A percentile compares a stretch with the other conserved stretches of the same genome.
phyloP scores from a whole-genome alignment of 1,140 invertebrate species.

The Aphelinus atriplicis region DNA sequence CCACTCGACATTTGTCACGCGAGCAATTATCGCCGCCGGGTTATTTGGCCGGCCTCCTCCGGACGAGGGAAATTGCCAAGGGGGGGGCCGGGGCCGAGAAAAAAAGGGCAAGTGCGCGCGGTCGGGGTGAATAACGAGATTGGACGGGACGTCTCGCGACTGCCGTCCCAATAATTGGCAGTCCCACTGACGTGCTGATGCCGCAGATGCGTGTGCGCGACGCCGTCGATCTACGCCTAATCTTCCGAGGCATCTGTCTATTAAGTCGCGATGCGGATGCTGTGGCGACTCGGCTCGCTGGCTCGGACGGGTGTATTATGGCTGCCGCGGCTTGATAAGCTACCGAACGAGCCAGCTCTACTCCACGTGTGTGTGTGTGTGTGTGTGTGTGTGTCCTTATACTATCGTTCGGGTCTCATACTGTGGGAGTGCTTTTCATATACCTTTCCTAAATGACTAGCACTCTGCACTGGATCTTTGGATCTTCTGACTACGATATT shows the following conservation, averaged over 20 bases:
- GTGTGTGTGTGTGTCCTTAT: too few species aligned
- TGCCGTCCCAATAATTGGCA: constrained; percentile 29
- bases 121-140: constrained; percentile 20
- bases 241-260: constrained; percentile 29
- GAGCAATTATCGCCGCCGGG: constrained; percentile 23
- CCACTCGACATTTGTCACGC: constrained; percentile 34
- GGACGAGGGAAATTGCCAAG: not conserved
- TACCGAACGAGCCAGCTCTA: not conserved
- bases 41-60: constrained; percentile 18
- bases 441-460: too few species aligned
- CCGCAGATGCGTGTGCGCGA: not conserved
- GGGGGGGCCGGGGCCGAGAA: not conserved
- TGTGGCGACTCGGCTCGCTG: not conserved
- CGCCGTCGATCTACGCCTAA: constrained; percentile 14
- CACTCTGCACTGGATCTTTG: too few species aligned
- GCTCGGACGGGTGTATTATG: too few species aligned
- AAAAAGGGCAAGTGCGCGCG: not conserved
- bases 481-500: too few species aligned
- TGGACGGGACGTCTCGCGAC: not conserved
- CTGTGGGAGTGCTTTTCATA: too few species aligned
- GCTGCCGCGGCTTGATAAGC: not conserved
- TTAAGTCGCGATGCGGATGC: constrained; percentile 1
- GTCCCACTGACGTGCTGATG: constrained; percentile 1
- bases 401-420: too few species aligned
- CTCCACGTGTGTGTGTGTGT: not conserved